phyloP scores from a whole-genome alignment of 2,888 invertebrate genomes.

The Crepidodera aurea region DNA sequence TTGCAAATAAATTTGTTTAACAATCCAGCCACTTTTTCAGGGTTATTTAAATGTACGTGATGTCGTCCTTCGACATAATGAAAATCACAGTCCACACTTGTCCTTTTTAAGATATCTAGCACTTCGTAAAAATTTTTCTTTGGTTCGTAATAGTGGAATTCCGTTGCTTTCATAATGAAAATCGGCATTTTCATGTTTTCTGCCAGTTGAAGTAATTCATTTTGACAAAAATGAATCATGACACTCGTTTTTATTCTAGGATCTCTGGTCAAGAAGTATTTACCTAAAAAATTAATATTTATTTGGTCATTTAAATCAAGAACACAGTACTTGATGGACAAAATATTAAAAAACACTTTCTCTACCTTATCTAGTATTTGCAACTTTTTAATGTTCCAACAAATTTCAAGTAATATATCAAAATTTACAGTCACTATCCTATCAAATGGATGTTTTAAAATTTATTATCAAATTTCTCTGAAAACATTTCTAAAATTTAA shows the following conservation, averaged over 20 bases:
- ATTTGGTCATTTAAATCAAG: no score
- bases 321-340: no score
- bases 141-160: constrained; percentile 65
- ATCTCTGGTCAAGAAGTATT: constrained; percentile 72
- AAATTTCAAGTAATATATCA: no score
- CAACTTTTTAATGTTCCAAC: no score
- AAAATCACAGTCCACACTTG: constrained; percentile 66
- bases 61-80: constrained; percentile 73
- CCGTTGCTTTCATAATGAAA: constrained; percentile 64
- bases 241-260: constrained; percentile 67
- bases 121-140: constrained; percentile 67
- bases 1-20: constrained; percentile 54
- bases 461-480: no score
- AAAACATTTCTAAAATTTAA: no score
- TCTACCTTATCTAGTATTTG: no score
- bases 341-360: no score
- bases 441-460: no score
- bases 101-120: constrained; percentile 64
- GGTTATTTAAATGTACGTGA: constrained; percentile 77
- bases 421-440: no score
- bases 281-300: constrained; percentile 48
- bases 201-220: constrained; percentile 67
- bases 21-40: constrained; percentile 62
- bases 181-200: constrained; percentile 69
- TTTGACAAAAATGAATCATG: constrained; percentile 64